Percentiles rank a stretch among this genome's conserved stretches.
Conservation (phyloP, 2,113 vertebrate species). For the Lophura nycthemera region DNA sequence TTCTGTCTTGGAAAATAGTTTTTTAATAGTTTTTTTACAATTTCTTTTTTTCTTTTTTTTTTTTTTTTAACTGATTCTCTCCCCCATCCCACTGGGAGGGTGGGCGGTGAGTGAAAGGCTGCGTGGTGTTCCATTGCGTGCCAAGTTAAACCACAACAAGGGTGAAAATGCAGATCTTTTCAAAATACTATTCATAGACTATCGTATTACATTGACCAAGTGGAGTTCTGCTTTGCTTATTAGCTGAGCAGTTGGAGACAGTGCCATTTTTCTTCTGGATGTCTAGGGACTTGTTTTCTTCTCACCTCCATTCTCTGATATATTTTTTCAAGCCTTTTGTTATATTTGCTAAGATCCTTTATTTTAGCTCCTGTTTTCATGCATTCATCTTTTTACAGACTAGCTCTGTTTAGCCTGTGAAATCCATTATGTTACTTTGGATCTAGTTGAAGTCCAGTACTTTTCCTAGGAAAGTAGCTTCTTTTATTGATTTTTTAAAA, state of each 20-base stretch:
- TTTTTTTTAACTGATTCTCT: too few relatives aligned
- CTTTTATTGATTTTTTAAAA: neutral
- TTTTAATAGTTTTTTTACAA: too few relatives aligned
- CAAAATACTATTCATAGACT: neutral
- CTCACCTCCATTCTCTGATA: neutral
- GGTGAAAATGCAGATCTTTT: neutral
- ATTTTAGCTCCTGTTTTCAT: neutral
- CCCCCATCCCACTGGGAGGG: too few relatives aligned
- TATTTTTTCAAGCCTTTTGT: neutral
- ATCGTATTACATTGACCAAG: neutral
- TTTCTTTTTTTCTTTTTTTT: too few relatives aligned
- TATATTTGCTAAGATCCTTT: neutral
- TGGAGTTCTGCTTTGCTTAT: neutral
- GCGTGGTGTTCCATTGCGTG: too few relatives aligned
- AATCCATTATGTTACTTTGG: constrained; percentile 10
- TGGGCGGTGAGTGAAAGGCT: too few relatives aligned
- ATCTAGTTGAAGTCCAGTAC: neutral
- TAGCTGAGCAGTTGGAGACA: neutral
- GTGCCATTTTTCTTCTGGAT: neutral
- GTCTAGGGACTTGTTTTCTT: neutral
- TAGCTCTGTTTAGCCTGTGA: neutral
- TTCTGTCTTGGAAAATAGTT: too few relatives aligned
- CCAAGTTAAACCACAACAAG: neutral
- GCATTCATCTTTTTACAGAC: neutral
- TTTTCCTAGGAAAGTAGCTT: neutral